phyloP scores from a whole-genome alignment of 2,797 vertebrate species.

The Micropoecilia bifurca region DNA sequence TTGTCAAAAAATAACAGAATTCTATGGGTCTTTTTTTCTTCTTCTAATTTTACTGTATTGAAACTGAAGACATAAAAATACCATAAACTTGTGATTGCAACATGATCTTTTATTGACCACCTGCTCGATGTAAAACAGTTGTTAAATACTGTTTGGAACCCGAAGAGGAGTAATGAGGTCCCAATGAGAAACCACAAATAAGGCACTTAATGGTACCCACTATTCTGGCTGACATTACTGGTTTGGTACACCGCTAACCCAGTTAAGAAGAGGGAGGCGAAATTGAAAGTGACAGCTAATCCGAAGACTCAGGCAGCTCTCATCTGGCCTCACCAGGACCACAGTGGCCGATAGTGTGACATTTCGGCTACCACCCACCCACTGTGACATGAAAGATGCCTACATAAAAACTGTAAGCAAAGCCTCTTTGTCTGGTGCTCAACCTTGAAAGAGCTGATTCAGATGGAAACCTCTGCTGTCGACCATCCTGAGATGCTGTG shows the following conservation, averaged over 20 bases:
- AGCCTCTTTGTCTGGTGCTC: slow-evolving; percentile 28
- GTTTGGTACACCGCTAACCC: slow-evolving; percentile 36
- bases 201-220: not conserved
- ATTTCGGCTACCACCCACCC: slow-evolving; percentile 37
- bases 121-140: not conserved
- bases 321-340: slow-evolving; percentile 33
- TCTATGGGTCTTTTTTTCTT: not conserved
- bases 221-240: slow-evolving; percentile 19
- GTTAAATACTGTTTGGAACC: slow-evolving; percentile 3
- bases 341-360: slow-evolving; percentile 31
- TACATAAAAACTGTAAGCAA: slow-evolving; percentile 30
- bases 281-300: slow-evolving; percentile 35
- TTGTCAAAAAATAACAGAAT: not conserved
- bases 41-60: not conserved
- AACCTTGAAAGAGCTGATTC: slow-evolving; percentile 36
- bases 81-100: not conserved
- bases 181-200: slow-evolving; percentile 7
- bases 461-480: slow-evolving; percentile 42
- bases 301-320: slow-evolving; percentile 21
- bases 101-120: not conserved
- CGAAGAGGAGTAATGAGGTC: slow-evolving; percentile 10
- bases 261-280: slow-evolving; percentile 30
- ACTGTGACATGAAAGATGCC: slow-evolving; percentile 23
- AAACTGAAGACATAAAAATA: not conserved
- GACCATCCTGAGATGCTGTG: slow-evolving; percentile 35